phyloP scores from a whole-genome alignment of 1,140 invertebrate genomes.

The Drosophila elegans region DNA sequence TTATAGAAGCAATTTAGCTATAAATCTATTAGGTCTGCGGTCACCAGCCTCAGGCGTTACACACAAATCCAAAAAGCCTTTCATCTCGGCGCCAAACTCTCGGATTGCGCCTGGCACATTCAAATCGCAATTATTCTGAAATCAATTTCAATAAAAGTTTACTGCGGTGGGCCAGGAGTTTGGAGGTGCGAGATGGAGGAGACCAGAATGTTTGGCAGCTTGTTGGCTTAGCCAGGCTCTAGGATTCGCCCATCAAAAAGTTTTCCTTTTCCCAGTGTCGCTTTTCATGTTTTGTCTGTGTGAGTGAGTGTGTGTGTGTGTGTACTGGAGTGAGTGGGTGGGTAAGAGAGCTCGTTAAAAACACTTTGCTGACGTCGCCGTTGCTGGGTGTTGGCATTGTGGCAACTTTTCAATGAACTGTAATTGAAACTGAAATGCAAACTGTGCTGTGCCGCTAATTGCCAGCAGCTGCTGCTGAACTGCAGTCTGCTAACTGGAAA shows the following conservation, averaged over 20 bases:
- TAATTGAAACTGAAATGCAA: constrained; percentile 78
- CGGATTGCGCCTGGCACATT: constrained; percentile 43
- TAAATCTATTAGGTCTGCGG: constrained; percentile 71
- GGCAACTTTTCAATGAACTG: constrained; percentile 79
- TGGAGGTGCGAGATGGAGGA: constrained; percentile 8
- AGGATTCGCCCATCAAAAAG: constrained; percentile 65
- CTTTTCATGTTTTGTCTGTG: constrained; percentile 49
- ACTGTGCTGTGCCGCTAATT: constrained; percentile 71
- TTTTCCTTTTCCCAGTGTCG: constrained; percentile 55
- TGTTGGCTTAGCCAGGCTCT: constrained; percentile 68
- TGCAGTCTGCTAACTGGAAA: constrained; percentile 9
- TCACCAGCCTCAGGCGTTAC: constrained; percentile 33
- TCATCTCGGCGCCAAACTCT: constrained; percentile 22
- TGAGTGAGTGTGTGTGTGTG: not conserved
- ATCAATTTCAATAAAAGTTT: constrained; percentile 83
- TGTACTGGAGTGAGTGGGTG: constrained; percentile 21
- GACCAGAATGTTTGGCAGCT: constrained; percentile 61
- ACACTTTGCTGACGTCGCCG: constrained; percentile 74
- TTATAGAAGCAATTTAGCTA: constrained; percentile 52
- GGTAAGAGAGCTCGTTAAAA: constrained; percentile 72
- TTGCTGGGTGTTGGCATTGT: constrained; percentile 67
- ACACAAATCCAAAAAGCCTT: constrained; percentile 34
- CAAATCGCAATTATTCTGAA: constrained; percentile 80
- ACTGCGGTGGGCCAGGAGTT: constrained; percentile 10
- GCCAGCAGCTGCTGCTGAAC: constrained; percentile 54